Percentiles rank a stretch among this genome's conserved stretches.
phyloP scores from a whole-genome alignment of 1,140 invertebrate genomes.

The Microplitis mediator region DNA sequence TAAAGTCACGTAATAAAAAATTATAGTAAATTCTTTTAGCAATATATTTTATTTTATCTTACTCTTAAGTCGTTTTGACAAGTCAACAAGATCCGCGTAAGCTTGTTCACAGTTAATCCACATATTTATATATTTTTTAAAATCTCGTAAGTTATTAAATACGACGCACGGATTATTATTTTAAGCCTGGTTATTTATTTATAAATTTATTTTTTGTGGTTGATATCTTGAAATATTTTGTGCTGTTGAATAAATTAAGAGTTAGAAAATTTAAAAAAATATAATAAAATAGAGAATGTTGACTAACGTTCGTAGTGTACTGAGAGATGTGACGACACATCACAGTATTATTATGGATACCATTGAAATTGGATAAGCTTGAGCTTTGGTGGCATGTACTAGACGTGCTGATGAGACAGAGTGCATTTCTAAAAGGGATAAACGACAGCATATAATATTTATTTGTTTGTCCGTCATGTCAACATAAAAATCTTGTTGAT shows the following conservation, averaged over 20 bases:
- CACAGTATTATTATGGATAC: conserved; percentile 40
- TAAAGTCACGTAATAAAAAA: too few species aligned
- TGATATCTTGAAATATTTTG: too few species aligned
- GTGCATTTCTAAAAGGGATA: background rate
- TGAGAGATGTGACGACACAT: conserved; percentile 20
- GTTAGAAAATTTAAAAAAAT: background rate
- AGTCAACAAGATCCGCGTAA: too few species aligned
- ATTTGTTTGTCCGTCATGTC: background rate
- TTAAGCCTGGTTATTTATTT: too few species aligned
- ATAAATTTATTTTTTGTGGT: too few species aligned
- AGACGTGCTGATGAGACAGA: background rate
- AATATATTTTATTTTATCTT: too few species aligned
- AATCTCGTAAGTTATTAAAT: too few species aligned
- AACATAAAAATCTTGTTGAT: background rate
- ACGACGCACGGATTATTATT: too few species aligned
- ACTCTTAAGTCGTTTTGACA: too few species aligned
- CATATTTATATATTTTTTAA: too few species aligned
- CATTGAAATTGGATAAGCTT: conserved; percentile 46
- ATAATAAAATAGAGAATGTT: background rate
- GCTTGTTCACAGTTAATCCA: too few species aligned
- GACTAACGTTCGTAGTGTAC: background rate
- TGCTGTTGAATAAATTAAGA: background rate
- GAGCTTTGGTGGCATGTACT: conserved; percentile 6
- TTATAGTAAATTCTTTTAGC: too few species aligned
- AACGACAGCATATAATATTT: conserved; percentile 11